Conservation (phyloP, 1,140 invertebrate genomes). For the Sesamia nonagrioides region DNA sequence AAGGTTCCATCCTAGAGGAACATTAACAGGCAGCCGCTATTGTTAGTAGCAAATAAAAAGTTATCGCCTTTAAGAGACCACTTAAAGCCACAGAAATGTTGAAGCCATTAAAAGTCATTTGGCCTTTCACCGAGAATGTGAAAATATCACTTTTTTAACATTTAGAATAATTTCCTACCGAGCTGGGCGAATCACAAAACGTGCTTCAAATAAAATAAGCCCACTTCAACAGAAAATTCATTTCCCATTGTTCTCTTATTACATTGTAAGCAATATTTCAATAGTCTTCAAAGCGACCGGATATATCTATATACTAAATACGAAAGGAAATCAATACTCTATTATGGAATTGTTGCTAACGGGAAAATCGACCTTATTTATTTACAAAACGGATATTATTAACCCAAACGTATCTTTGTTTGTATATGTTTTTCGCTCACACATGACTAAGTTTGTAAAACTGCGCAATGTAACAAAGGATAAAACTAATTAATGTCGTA, state of each 20-base stretch:
- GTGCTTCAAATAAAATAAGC: neutral
- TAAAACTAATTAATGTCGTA: slow-evolving; percentile 38
- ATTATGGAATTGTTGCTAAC: slow-evolving; percentile 16
- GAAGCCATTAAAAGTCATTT: slow-evolving; percentile 16
- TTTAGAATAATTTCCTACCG: neutral
- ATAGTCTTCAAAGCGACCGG: slow-evolving; percentile 17
- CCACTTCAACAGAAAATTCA: neutral
- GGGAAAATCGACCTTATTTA: slow-evolving; percentile 40
- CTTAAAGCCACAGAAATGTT: slow-evolving; percentile 24
- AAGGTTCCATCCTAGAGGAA: slow-evolving; percentile 7
- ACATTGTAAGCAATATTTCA: slow-evolving; percentile 18
- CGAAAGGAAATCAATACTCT: slow-evolving; percentile 26
- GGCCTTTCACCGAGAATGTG: slow-evolving; percentile 5
- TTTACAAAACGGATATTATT: slow-evolving; percentile 34
- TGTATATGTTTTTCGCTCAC: neutral
- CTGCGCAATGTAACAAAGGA: slow-evolving; percentile 16
- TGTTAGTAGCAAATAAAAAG: slow-evolving; percentile 40
- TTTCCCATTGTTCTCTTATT: slow-evolving; percentile 21
- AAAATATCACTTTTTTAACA: neutral
- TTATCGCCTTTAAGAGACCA: slow-evolving; percentile 29
- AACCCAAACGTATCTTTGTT: neutral
- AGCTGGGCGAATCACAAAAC: neutral
- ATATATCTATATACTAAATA: slow-evolving; percentile 22
- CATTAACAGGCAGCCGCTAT: slow-evolving; percentile 31
- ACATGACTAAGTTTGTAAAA: neutral